Conservation (phyloP, 2,113 vertebrate genomes). For the Amphilophus citrinellus region DNA sequence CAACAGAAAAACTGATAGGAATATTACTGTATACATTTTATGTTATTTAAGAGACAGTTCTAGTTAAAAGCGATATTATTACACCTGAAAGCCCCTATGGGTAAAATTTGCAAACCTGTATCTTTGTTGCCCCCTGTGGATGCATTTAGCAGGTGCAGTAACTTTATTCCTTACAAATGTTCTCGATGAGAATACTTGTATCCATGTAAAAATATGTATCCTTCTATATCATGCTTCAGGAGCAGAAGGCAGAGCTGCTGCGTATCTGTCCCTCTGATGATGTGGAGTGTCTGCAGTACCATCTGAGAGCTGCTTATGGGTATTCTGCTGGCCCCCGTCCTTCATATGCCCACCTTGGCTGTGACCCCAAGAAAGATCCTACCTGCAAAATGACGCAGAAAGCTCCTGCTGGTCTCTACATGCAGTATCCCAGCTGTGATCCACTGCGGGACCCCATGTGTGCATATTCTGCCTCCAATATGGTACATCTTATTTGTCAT, state of each 20-base stretch:
- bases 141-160: not conserved
- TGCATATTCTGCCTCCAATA: conserved; percentile 67
- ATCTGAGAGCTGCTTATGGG: conserved; percentile 80
- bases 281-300: conserved; percentile 84
- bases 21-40: not conserved
- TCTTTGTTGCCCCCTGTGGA: not conserved
- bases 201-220: not conserved
- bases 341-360: conserved; percentile 82
- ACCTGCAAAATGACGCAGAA: conserved; percentile 75
- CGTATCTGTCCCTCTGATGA: conserved; percentile 81
- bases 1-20: not conserved
- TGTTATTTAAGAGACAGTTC: not conserved
- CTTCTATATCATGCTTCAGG: conserved; percentile 23
- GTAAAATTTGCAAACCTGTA: not conserved
- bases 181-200: not conserved
- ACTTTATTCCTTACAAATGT: not conserved
- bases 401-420: conserved; percentile 73
- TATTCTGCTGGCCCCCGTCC: conserved; percentile 69
- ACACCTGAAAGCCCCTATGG: not conserved
- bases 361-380: conserved; percentile 80
- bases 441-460: too few relatives aligned
- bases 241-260: conserved; percentile 82
- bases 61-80: not conserved
- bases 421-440: conserved; percentile 75
- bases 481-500: conserved; percentile 31